Conservation (phyloP, 2,797 vertebrate species). For the Xyrichtys novacula region DNA sequence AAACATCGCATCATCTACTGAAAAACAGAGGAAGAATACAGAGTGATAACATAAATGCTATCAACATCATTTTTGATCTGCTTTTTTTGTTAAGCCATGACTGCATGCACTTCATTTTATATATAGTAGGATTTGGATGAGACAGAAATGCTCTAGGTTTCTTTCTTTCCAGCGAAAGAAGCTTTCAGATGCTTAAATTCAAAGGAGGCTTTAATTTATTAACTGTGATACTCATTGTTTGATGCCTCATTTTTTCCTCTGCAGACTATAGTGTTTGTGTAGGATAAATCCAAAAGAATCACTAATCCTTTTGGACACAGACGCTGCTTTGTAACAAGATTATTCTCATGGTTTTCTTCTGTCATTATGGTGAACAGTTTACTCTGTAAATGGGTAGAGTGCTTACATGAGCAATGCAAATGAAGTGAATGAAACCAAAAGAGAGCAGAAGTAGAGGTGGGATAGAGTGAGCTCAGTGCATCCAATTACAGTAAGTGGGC, state of each 20-base stretch:
- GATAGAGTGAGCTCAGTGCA: conserved; percentile 45
- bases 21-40: not conserved
- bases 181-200: not conserved
- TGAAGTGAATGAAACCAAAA: conserved; percentile 40
- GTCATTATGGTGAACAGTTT: conserved; percentile 42
- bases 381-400: conserved; percentile 31
- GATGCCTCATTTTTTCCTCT: conserved; percentile 5
- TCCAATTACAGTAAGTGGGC: conserved; percentile 75
- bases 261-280: conserved; percentile 2
- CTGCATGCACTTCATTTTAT: not conserved
- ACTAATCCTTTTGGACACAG: conserved; percentile 36
- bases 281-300: conserved; percentile 6
- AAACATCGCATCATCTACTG: not conserved
- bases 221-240: conserved; percentile 10
- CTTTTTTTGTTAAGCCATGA: not conserved
- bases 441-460: conserved; percentile 41
- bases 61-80: not conserved
- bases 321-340: conserved; percentile 38
- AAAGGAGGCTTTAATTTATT: conserved; percentile 11
- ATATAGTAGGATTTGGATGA: not conserved
- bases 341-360: conserved; percentile 34
- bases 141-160: not conserved
- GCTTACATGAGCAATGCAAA: conserved; percentile 35
- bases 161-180: conserved; percentile 16
- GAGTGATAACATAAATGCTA: conserved; percentile 8